A percentile compares a stretch with the other conserved stretches of the same genome.
Conservation (phyloP, 2,888 invertebrate species). For the Catocala fraxini region DNA sequence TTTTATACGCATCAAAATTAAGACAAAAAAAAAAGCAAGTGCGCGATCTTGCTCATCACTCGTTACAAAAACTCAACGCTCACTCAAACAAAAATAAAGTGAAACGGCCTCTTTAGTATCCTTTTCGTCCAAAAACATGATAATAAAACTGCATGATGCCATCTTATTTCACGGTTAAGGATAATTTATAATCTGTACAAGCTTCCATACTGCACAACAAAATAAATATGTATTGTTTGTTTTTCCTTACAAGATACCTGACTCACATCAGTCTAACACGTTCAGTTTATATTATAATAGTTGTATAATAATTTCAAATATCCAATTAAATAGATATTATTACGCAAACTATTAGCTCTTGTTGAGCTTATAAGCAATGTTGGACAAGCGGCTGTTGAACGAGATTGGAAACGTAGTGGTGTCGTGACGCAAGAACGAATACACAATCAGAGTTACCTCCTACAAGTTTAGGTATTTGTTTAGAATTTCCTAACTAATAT, state of each 20-base stretch:
- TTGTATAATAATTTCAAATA: slow-evolving; percentile 18
- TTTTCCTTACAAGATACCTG: background rate
- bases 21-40: too few relatives aligned
- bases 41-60: too few relatives aligned
- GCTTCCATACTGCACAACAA: background rate
- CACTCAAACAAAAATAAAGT: too few relatives aligned
- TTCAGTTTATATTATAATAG: slow-evolving; percentile 21
- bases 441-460: too few relatives aligned
- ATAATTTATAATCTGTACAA: background rate
- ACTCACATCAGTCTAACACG: background rate
- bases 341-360: slow-evolving; percentile 4
- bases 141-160: too few relatives aligned
- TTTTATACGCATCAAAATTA: too few relatives aligned
- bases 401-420: background rate
- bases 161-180: too few relatives aligned
- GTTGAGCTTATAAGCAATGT: slow-evolving; percentile 4
- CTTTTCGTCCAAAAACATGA: too few relatives aligned
- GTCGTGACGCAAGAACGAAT: background rate
- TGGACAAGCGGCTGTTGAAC: background rate
- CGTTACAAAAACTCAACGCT: too few relatives aligned
- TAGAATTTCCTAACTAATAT: too few relatives aligned
- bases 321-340: slow-evolving; percentile 10
- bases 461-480: too few relatives aligned
- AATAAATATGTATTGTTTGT: background rate
- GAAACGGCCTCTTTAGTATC: too few relatives aligned